phyloP scores from a whole-genome alignment of 1,140 invertebrate genomes.

The Eciton burchellii region DNA sequence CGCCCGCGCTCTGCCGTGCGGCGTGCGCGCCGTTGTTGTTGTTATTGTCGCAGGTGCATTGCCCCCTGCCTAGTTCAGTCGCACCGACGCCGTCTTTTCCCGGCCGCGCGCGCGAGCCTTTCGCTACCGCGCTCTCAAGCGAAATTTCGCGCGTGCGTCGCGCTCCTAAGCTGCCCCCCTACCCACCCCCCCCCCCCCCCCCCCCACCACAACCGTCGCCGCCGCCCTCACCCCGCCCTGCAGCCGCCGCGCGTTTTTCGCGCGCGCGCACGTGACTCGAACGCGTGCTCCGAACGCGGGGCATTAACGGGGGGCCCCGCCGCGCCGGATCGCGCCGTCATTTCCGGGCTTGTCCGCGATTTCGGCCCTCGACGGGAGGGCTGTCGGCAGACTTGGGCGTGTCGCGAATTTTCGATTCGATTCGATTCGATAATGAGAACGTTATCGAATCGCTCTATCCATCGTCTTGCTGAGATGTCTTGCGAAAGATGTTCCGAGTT shows the following conservation, averaged over 20 bases:
- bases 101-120: conserved; percentile 25
- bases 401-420: too few species aligned
- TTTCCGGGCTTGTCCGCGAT: conserved; percentile 22
- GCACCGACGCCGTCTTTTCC: conserved; percentile 36
- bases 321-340: background rate
- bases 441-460: too few species aligned
- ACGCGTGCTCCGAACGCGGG: conserved; percentile 25
- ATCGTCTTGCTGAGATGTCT: too few species aligned
- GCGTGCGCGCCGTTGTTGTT: conserved; percentile 67
- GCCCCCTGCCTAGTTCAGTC: conserved; percentile 69
- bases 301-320: background rate
- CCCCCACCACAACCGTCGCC: too few species aligned
- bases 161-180: conserved; percentile 42
- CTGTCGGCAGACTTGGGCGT: background rate
- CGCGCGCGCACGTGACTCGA: conserved; percentile 60
- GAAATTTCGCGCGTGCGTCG: conserved; percentile 67
- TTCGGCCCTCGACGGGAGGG: background rate
- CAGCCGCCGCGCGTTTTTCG: too few species aligned
- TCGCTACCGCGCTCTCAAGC: conserved; percentile 39
- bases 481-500: too few species aligned
- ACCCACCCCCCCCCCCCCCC: too few species aligned
- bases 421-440: too few species aligned
- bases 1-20: conserved; percentile 17
- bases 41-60: conserved; percentile 81
- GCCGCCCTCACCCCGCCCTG: too few species aligned